Evolutionary conservation across 1,140 invertebrate species (phyloP).

Genomic region (Saccostrea cuccullata): DNA sequence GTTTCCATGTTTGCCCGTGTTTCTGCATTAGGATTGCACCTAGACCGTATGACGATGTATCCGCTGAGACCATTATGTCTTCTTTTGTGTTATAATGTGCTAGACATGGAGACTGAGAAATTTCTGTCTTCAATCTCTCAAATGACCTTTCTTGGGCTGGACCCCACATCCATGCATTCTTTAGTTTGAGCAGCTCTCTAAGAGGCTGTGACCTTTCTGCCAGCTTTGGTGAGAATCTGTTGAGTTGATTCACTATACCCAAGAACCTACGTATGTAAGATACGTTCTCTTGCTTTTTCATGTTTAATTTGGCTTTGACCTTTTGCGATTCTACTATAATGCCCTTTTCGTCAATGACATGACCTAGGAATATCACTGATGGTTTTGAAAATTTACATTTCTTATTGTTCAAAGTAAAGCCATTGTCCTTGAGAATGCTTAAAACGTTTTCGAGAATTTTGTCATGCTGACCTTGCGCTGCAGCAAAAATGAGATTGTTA

Average conservation of each 20-base stretch:
- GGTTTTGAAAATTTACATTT: slow-evolving; percentile 34
- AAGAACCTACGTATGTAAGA: slow-evolving; percentile 57
- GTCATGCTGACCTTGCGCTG: slow-evolving; percentile 58
- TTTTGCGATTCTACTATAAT: slow-evolving; percentile 50
- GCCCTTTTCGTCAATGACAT: slow-evolving; percentile 49
- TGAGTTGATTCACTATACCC: slow-evolving; percentile 76
- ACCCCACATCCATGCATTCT: slow-evolving; percentile 43
- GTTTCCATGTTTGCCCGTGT: slow-evolving; percentile 55
- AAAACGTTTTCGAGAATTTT: slow-evolving; percentile 61
- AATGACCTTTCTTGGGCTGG: slow-evolving; percentile 35
- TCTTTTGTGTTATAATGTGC: slow-evolving; percentile 21
- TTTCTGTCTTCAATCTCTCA: slow-evolving; percentile 38
- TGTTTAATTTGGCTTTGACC: slow-evolving; percentile 50
- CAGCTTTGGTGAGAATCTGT: slow-evolving; percentile 61
- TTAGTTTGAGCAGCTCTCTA: slow-evolving; percentile 40
- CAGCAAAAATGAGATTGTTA: slow-evolving; percentile 65
- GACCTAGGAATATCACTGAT: slow-evolving; percentile 40
- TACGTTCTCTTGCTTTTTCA: slow-evolving; percentile 17
- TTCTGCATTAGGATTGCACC: slow-evolving; percentile 51
- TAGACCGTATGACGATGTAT: slow-evolving; percentile 56
- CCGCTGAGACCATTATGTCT: slow-evolving; percentile 32
- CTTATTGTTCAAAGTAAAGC: slow-evolving; percentile 69
- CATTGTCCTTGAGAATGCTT: slow-evolving; percentile 54
- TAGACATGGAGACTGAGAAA: slow-evolving; percentile 17
- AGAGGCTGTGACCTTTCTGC: slow-evolving; percentile 42